A percentile compares a stretch with the other conserved stretches of the same genome.
Evolutionary conservation across 2,888 invertebrate genomes (phyloP).

Genomic region (Pelosia muscerda): DNA sequence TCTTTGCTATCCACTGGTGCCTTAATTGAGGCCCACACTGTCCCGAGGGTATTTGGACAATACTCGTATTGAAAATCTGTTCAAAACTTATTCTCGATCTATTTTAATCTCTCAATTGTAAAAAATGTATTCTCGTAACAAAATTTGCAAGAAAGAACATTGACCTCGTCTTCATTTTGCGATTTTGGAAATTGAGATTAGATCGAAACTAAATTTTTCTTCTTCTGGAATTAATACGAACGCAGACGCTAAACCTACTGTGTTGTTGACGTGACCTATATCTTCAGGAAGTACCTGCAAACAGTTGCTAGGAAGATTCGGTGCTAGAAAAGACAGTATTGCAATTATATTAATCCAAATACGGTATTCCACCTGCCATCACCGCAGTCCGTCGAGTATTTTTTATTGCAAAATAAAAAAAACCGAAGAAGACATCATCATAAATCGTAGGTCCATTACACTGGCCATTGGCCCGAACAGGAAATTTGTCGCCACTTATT

Average conservation of each 20-base stretch:
- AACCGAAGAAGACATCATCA: conserved; percentile 20
- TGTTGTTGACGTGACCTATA: background rate
- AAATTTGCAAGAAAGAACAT: too few species aligned
- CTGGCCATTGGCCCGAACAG: conserved; percentile 44
- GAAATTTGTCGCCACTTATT: conserved; percentile 32
- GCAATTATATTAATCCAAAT: background rate
- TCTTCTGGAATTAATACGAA: background rate
- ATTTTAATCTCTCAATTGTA: too few species aligned
- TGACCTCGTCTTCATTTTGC: too few species aligned
- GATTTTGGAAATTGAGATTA: too few species aligned
- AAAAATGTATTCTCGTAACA: too few species aligned
- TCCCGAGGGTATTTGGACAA: too few species aligned
- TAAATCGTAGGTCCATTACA: conserved; percentile 19
- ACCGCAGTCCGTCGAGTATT: background rate
- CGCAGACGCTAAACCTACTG: background rate
- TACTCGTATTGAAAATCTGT: too few species aligned
- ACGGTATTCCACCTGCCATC: background rate
- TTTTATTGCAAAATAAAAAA: conserved; percentile 13
- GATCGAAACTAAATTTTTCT: too few species aligned
- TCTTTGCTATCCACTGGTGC: background rate
- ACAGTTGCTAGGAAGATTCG: background rate
- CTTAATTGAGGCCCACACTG: background rate
- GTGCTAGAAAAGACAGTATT: background rate
- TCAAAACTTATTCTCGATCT: too few species aligned
- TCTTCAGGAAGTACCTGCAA: background rate